Percentiles rank a stretch among this genome's conserved stretches.
Evolutionary conservation across 2,888 invertebrate species (phyloP).

Genomic region (Drosophila tanythrix): DNA sequence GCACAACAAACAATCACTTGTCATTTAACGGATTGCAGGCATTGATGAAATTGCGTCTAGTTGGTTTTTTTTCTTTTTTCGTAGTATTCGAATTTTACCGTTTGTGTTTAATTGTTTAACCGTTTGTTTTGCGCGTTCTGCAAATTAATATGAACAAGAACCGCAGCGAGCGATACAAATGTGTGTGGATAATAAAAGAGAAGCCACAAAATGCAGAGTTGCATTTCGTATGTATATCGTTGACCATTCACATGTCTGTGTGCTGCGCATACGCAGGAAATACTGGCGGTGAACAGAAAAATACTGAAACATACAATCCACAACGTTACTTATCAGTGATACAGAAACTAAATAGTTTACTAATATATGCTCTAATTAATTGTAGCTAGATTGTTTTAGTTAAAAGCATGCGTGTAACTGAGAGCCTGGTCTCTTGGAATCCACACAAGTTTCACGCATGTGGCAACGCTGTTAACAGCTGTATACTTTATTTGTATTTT

Average conservation of each 20-base stretch:
- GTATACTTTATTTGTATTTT: constrained; percentile 52
- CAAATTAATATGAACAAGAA: constrained; percentile 49
- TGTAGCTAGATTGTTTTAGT: neutral
- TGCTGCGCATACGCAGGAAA: neutral
- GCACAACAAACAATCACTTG: constrained; percentile 41
- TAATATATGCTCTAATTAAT: neutral
- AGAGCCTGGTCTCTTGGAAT: neutral
- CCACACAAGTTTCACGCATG: constrained; percentile 2
- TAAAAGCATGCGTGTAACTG: neutral
- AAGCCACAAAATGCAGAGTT: constrained; percentile 46
- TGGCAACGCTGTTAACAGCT: constrained; percentile 60
- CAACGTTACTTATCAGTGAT: neutral
- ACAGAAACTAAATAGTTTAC: neutral
- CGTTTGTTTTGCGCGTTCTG: constrained; percentile 62
- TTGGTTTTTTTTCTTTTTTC: constrained; percentile 28
- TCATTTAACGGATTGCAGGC: constrained; percentile 31
- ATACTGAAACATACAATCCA: constrained; percentile 8
- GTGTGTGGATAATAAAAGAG: constrained; percentile 51
- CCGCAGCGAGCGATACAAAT: constrained; percentile 58
- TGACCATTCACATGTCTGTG: constrained; percentile 18
- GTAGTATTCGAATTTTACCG: constrained; percentile 48
- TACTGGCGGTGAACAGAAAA: neutral
- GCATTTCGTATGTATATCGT: constrained; percentile 14
- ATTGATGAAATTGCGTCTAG: constrained; percentile 35
- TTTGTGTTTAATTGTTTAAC: constrained; percentile 27